Evolutionary conservation across 2,888 invertebrate species (phyloP).

Genomic region (Patella depressa): DNA sequence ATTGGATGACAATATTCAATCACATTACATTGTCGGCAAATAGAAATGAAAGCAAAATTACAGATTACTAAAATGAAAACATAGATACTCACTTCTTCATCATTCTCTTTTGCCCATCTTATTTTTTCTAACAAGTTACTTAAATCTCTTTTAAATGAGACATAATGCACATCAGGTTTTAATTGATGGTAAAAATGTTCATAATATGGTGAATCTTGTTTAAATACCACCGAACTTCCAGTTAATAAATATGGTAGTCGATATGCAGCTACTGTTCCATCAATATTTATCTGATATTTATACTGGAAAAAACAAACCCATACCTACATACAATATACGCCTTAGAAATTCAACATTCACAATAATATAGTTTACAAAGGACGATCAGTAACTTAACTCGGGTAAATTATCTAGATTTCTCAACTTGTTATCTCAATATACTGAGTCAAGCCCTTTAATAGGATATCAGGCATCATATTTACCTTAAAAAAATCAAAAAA

Average conservation of each 20-base stretch:
- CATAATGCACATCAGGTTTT: slow-evolving; percentile 83
- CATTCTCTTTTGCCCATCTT: slow-evolving; percentile 73
- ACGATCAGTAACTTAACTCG: too few relatives aligned
- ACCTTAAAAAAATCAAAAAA: slow-evolving; percentile 96
- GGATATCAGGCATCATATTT: slow-evolving; percentile 40
- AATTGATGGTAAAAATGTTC: slow-evolving; percentile 92
- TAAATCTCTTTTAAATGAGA: slow-evolving; percentile 85
- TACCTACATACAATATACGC: too few relatives aligned
- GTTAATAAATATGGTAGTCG: slow-evolving; percentile 91
- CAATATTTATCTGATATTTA: slow-evolving; percentile 93
- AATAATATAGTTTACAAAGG: too few relatives aligned
- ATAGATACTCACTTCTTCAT: slow-evolving; percentile 58
- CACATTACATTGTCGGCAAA: background rate
- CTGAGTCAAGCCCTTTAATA: too few relatives aligned
- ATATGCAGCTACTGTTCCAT: slow-evolving; percentile 97
- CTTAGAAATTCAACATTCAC: too few relatives aligned
- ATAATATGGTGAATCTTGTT: slow-evolving; percentile 93
- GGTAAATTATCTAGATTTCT: too few relatives aligned
- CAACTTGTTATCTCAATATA: too few relatives aligned
- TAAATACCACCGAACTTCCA: slow-evolving; percentile 89
- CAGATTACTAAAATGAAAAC: background rate
- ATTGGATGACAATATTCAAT: background rate
- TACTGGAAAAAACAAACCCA: slow-evolving; percentile 78
- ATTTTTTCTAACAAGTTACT: slow-evolving; percentile 82
- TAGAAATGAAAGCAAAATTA: background rate